These are phyloP conservation scores for Colletes latitarsis DNA, from an alignment of 1,140 invertebrate species.

Conservation along the genomic window DNA sequence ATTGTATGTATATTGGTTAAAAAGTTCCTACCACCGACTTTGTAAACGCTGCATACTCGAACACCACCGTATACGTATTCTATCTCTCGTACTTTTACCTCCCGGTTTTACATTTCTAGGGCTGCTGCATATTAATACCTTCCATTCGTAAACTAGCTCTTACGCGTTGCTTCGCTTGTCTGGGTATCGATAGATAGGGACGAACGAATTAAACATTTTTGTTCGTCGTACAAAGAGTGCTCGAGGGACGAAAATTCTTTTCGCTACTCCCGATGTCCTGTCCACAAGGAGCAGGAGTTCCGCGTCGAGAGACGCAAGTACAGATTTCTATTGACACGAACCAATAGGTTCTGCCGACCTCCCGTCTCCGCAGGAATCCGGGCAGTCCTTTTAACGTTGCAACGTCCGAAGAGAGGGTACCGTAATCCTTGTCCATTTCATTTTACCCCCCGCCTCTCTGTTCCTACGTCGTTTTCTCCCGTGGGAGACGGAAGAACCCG, in stretches of 20 bases:
- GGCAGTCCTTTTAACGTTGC: conserved; percentile 30
- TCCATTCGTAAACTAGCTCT: too few species aligned
- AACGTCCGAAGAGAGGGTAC: conserved; percentile 25
- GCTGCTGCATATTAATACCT: too few species aligned
- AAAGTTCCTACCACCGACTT: not conserved
- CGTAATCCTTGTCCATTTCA: conserved; percentile 69
- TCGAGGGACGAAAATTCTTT: conserved; percentile 20
- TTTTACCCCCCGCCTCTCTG: conserved; percentile 2
- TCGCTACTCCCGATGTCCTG: conserved; percentile 25
- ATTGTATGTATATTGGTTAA: not conserved
- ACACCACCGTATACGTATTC: not conserved
- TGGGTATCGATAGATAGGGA: too few species aligned
- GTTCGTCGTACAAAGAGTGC: conserved; percentile 50
- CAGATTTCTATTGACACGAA: conserved; percentile 69
- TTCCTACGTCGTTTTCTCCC: not conserved
- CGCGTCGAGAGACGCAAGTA: conserved; percentile 57
- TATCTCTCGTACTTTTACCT: not conserved
- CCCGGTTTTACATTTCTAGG: not conserved
- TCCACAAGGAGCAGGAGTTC: conserved; percentile 1
- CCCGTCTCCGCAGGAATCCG: conserved; percentile 32
- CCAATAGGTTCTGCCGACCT: conserved; percentile 43
- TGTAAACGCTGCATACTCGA: not conserved
- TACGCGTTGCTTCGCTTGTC: too few species aligned
- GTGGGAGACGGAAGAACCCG: conserved; percentile 19
- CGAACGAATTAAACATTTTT: too few species aligned